These are phyloP conservation scores for Cyphomyrmex costatus DNA, from an alignment of 1,140 invertebrate species.

Conservation along the genomic window DNA sequence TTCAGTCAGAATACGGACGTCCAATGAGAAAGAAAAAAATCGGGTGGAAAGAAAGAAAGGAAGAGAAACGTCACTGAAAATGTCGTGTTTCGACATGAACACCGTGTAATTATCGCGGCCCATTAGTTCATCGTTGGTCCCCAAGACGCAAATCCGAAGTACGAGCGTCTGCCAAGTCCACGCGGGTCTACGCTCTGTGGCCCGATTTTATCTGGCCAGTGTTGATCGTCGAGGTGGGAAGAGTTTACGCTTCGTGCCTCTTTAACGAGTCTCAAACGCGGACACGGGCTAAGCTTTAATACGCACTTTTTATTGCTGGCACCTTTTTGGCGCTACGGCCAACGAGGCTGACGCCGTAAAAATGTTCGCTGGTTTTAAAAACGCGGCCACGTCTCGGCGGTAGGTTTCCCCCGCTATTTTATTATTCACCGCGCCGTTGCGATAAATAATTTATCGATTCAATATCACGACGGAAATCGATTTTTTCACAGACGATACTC, in stretches of 20 bases:
- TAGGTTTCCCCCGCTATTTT: neutral
- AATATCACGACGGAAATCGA: slow-evolving; percentile 6
- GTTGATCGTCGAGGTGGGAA: slow-evolving; percentile 53
- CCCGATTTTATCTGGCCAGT: slow-evolving; percentile 16
- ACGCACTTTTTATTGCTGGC: slow-evolving; percentile 44
- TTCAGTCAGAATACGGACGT: slow-evolving; percentile 10
- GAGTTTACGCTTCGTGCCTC: slow-evolving; percentile 38
- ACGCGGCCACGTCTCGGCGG: neutral
- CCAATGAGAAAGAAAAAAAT: neutral
- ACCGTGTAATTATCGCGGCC: slow-evolving; percentile 48
- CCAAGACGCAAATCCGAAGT: neutral
- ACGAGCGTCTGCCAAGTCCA: too few relatives aligned
- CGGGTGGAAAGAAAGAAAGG: neutral
- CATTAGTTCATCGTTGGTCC: slow-evolving; percentile 34
- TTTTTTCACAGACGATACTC: neutral
- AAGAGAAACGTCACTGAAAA: neutral
- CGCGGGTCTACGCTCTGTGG: neutral
- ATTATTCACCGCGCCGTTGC: neutral
- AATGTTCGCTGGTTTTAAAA: slow-evolving; percentile 38
- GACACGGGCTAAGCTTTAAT: slow-evolving; percentile 35
- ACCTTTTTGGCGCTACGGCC: neutral
- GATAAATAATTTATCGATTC: slow-evolving; percentile 29
- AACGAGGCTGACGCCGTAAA: slow-evolving; percentile 50
- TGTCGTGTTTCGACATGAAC: slow-evolving; percentile 3
- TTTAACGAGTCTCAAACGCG: slow-evolving; percentile 60